Percentiles rank a stretch among this genome's conserved stretches.
Conservation (phyloP, 2,888 invertebrate species). For the Idaea straminata region DNA sequence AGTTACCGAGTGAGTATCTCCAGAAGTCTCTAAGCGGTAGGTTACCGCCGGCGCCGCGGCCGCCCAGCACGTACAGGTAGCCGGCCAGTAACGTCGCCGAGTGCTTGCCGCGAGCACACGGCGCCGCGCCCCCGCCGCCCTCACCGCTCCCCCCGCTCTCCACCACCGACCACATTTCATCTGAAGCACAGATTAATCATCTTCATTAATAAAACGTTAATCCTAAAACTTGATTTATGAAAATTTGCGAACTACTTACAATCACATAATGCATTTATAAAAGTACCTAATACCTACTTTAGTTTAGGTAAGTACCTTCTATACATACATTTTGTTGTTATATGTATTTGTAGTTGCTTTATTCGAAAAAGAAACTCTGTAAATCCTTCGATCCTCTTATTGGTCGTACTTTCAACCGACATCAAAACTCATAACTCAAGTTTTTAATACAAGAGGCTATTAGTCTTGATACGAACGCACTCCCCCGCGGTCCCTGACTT, state of each 20-base stretch:
- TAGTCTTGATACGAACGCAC: constrained; percentile 11
- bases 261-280: not conserved
- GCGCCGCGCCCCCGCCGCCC: constrained; percentile 65
- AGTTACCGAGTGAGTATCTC: constrained; percentile 87
- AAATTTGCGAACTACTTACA: not conserved
- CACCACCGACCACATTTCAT: constrained; percentile 69
- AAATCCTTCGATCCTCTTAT: not conserved
- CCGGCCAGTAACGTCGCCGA: constrained; percentile 88
- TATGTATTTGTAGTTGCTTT: not conserved
- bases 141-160: constrained; percentile 53
- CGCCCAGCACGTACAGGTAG: constrained; percentile 90
- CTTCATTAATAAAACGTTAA: too few relatives aligned
- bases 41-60: constrained; percentile 90
- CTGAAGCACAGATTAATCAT: constrained; percentile 33
- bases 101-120: constrained; percentile 87
- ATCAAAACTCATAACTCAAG: constrained; percentile 13
- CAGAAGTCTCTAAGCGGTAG: constrained; percentile 92
- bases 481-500: constrained; percentile 25
- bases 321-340: too few relatives aligned
- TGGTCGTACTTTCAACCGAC: not conserved
- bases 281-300: not conserved
- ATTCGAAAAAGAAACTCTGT: not conserved
- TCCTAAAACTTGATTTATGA: not conserved
- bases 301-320: too few relatives aligned
- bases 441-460: constrained; percentile 24